A percentile compares a stretch with the other conserved stretches of the same genome.
Evolutionary conservation across 2,797 vertebrate genomes (phyloP).

Genomic region (Sebastes taczanowskii): DNA sequence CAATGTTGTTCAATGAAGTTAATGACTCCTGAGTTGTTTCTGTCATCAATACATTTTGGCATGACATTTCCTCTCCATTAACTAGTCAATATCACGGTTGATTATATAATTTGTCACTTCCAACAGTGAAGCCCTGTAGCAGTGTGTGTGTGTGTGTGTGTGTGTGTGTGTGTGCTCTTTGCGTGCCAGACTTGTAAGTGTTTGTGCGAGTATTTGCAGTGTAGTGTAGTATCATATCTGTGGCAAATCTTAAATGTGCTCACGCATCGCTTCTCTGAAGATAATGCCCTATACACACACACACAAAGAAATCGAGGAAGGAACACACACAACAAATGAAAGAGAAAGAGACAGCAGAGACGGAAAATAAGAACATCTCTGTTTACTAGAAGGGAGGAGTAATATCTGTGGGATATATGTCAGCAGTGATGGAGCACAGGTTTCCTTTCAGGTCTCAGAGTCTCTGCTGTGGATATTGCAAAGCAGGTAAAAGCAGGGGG

Average conservation of each 20-base stretch:
- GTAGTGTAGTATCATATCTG: background rate
- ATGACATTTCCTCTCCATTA: slow-evolving; percentile 49
- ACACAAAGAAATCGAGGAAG: background rate
- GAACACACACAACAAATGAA: slow-evolving; percentile 1
- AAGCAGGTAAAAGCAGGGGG: slow-evolving; percentile 31
- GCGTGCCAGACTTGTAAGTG: background rate
- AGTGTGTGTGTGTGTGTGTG: background rate
- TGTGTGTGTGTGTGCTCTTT: background rate
- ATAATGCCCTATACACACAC: background rate
- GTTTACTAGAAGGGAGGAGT: slow-evolving; percentile 57
- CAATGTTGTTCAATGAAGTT: slow-evolving; percentile 23
- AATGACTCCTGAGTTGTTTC: slow-evolving; percentile 42
- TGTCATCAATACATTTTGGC: slow-evolving; percentile 36
- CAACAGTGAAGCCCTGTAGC: slow-evolving; percentile 10
- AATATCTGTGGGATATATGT: slow-evolving; percentile 42
- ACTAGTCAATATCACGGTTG: slow-evolving; percentile 40
- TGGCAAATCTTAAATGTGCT: background rate
- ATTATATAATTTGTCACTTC: slow-evolving; percentile 41
- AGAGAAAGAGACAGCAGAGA: slow-evolving; percentile 18
- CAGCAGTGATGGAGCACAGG: slow-evolving; percentile 7
- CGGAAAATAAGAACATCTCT: slow-evolving; percentile 56
- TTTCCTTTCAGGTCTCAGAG: slow-evolving; percentile 23
- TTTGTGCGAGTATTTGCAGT: background rate
- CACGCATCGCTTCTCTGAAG: slow-evolving; percentile 10
- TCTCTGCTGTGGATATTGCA: slow-evolving; percentile 16